Conservation (phyloP, 2,888 invertebrate genomes). For the Acleris sparsana region DNA sequence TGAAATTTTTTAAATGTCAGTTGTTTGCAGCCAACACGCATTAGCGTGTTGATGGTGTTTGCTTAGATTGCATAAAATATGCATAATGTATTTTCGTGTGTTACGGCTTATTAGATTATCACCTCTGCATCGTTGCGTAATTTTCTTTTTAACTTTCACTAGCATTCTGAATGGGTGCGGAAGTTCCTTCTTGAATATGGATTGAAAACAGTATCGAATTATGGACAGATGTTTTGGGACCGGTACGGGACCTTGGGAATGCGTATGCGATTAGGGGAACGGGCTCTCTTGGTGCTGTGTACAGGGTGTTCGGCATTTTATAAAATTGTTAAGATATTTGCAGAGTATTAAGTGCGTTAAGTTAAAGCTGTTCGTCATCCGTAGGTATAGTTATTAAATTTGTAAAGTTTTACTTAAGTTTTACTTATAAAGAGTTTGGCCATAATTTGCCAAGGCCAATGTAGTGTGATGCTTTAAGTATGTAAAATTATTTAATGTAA, state of each 20-base stretch:
- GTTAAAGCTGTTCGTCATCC: too few relatives aligned
- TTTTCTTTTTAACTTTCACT: constrained; percentile 56
- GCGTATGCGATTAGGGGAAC: constrained; percentile 49
- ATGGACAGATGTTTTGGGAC: constrained; percentile 71
- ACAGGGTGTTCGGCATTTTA: constrained; percentile 49
- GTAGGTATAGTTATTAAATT: too few relatives aligned
- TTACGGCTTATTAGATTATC: constrained; percentile 41
- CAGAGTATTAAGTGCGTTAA: too few relatives aligned
- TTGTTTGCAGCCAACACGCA: constrained; percentile 17
- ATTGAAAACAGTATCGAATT: constrained; percentile 41
- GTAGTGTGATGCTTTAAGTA: too few relatives aligned
- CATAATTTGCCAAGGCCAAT: too few relatives aligned
- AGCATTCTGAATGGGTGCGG: constrained; percentile 49
- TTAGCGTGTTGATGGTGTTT: constrained; percentile 31
- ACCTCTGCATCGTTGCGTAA: constrained; percentile 46
- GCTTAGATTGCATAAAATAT: constrained; percentile 38
- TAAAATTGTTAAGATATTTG: constrained; percentile 1
- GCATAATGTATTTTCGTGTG: constrained; percentile 36
- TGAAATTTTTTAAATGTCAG: constrained; percentile 14
- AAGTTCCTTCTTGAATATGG: constrained; percentile 51
- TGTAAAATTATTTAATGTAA: too few relatives aligned
- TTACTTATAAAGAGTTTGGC: too few relatives aligned
- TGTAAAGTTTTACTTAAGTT: too few relatives aligned
- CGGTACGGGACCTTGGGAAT: constrained; percentile 62
- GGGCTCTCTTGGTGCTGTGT: constrained; percentile 41